Evolutionary conservation across 2,888 invertebrate genomes (phyloP).

Genomic region (Stenodera caucasica): DNA sequence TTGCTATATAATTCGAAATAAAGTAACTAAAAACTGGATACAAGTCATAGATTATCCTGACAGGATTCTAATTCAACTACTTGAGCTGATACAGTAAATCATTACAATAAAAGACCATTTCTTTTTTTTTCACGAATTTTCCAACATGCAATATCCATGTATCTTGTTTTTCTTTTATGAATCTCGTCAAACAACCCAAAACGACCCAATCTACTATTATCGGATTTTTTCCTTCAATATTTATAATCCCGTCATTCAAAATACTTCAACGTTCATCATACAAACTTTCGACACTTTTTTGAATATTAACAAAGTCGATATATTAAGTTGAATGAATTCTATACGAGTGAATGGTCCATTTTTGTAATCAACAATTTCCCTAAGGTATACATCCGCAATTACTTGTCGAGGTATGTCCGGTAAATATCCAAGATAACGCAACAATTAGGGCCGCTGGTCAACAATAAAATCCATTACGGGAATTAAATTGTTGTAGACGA

Average conservation of each 20-base stretch:
- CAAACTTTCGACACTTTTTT: background rate
- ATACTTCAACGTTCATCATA: no score
- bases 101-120: background rate
- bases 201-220: no score
- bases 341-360: no score
- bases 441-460: background rate
- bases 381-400: background rate
- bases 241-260: no score
- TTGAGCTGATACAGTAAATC: background rate
- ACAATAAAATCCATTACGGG: background rate
- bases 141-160: background rate
- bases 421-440: background rate
- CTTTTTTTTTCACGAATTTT: background rate
- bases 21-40: background rate
- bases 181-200: no score
- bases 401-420: background rate
- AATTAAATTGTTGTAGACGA: background rate
- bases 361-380: background rate
- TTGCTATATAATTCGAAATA: no score
- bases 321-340: no score
- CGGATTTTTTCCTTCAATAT: no score
- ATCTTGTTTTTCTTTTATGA: no score
- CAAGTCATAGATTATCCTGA: background rate
- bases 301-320: background rate
- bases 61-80: background rate